A percentile compares a stretch with the other conserved stretches of the same genome.
These are phyloP conservation scores for Leptinotarsa tumamoca DNA, from an alignment of 2,888 invertebrate species.

Conservation along the genomic window DNA sequence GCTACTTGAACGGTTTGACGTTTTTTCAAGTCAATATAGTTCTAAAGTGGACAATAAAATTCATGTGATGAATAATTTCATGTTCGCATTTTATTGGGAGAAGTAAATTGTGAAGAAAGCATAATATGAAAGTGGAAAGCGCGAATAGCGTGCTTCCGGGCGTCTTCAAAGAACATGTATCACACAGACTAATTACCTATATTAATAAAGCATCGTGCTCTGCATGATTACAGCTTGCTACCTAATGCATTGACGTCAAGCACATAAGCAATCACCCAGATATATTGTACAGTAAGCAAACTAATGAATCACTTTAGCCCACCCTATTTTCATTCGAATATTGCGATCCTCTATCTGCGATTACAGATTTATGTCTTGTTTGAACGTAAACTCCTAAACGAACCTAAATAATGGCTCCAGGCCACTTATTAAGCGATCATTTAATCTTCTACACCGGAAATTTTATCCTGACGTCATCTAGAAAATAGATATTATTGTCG, in stretches of 20 bases:
- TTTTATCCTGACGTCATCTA: conserved; percentile 30
- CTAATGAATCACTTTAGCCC: conserved; percentile 57
- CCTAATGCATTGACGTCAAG: conserved; percentile 55
- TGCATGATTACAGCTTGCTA: conserved; percentile 53
- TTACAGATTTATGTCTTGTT: conserved; percentile 55
- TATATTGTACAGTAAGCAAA: conserved; percentile 53
- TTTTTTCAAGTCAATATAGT: too few relatives aligned
- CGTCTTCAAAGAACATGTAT: conserved; percentile 47
- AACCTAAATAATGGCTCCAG: conserved; percentile 42
- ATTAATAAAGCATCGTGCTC: conserved; percentile 53
- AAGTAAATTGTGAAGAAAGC: background rate
- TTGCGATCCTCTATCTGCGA: conserved; percentile 52
- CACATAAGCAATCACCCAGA: conserved; percentile 56
- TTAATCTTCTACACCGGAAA: conserved; percentile 36
- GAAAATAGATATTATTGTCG: conserved; percentile 35
- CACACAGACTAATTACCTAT: conserved; percentile 51
- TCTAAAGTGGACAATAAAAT: too few relatives aligned
- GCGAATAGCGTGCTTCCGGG: conserved; percentile 44
- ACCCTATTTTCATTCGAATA: conserved; percentile 56
- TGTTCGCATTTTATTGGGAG: too few relatives aligned
- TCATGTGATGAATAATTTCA: too few relatives aligned
- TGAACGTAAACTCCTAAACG: conserved; percentile 53
- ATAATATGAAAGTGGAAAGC: background rate
- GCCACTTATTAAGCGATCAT: conserved; percentile 40
- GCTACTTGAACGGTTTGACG: too few relatives aligned